phyloP scores from a whole-genome alignment of 2,113 vertebrate species.

The Triplophysa rosa region DNA sequence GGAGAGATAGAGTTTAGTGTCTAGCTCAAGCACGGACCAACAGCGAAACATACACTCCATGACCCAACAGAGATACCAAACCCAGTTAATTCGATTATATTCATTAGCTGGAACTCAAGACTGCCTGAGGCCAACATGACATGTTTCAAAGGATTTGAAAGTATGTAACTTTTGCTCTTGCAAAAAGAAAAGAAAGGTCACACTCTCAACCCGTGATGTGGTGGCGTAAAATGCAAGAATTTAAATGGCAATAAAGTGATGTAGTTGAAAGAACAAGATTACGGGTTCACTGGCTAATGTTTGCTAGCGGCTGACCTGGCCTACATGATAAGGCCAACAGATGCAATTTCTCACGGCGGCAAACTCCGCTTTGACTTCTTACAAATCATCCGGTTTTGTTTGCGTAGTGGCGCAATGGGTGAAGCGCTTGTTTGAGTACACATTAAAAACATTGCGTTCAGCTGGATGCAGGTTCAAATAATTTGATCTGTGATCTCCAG shows the following conservation, averaged over 20 bases:
- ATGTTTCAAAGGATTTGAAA: background rate
- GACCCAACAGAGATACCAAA: background rate
- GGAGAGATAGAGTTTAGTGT: background rate
- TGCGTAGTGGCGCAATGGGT: background rate
- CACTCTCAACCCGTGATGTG: background rate
- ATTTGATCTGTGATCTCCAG: background rate
- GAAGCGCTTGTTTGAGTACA: no score
- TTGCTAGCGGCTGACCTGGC: background rate
- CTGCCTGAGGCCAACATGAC: background rate
- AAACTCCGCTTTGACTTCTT: background rate
- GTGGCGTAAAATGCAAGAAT: background rate
- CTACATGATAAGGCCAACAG: background rate
- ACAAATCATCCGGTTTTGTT: background rate
- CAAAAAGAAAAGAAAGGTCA: no score
- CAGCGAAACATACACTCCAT: background rate
- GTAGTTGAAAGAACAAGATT: background rate
- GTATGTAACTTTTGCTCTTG: no score
- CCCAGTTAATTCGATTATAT: background rate
- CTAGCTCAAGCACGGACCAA: background rate
- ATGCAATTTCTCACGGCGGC: slow-evolving; percentile 6
- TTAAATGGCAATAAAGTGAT: background rate
- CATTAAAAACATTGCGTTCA: no score
- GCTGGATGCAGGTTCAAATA: no score
- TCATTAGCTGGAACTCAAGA: background rate
- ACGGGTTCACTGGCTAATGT: background rate